Evolutionary conservation across 1,140 invertebrate genomes (phyloP).

Genomic region (Neuroterus valhalla): DNA sequence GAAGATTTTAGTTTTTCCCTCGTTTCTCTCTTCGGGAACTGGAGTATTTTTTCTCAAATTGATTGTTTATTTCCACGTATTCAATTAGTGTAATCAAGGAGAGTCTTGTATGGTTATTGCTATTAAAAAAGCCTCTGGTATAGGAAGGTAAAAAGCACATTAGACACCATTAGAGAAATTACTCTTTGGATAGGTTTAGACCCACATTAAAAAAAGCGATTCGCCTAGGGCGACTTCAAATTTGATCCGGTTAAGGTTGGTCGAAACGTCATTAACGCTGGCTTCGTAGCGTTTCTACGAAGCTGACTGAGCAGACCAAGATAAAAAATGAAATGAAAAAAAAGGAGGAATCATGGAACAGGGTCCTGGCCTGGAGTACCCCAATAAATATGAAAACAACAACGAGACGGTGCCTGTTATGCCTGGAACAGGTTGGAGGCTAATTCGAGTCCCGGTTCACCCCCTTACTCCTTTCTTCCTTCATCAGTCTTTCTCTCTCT

Average conservation of each 20-base stretch:
- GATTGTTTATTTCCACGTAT: neutral
- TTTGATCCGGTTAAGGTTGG: constrained; percentile 37
- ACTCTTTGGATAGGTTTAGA: constrained; percentile 18
- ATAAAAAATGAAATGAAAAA: constrained; percentile 38
- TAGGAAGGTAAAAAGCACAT: neutral
- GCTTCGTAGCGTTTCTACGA: constrained; percentile 61
- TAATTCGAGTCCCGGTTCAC: constrained; percentile 62
- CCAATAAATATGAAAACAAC: constrained; percentile 75
- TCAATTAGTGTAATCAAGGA: constrained; percentile 1
- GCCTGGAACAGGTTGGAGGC: constrained; percentile 70
- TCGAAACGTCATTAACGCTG: constrained; percentile 65
- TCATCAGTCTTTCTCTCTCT: constrained; percentile 37
- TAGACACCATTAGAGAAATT: constrained; percentile 24
- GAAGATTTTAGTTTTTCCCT: too few species aligned
- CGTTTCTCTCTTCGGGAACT: neutral
- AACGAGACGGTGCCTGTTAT: constrained; percentile 67
- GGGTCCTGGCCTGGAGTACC: constrained; percentile 58
- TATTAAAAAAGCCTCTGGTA: neutral
- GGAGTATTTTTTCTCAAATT: neutral
- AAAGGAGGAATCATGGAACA: constrained; percentile 56
- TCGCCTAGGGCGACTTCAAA: constrained; percentile 33
- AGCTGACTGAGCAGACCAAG: constrained; percentile 44
- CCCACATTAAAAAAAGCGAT: constrained; percentile 40
- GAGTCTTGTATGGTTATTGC: neutral
- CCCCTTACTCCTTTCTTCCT: constrained; percentile 34